phyloP scores from a whole-genome alignment of 2,888 invertebrate species.

The Eubasilissa splendida region DNA sequence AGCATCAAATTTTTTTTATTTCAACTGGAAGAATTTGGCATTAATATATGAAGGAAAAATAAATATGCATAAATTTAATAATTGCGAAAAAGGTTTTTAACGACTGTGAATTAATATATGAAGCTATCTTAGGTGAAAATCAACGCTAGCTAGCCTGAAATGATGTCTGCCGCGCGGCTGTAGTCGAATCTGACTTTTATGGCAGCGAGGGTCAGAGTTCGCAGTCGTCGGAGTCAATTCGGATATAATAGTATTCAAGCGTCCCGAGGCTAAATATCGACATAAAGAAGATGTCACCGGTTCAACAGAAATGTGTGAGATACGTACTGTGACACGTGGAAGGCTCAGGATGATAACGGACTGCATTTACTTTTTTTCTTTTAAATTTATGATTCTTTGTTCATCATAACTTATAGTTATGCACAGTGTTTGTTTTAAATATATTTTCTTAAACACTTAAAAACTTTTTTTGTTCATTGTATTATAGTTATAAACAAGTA shows the following conservation, averaged over 20 bases:
- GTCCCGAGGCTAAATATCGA: conserved; percentile 48
- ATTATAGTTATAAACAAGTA: too few relatives aligned
- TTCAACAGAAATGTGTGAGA: conserved; percentile 43
- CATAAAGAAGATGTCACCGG: conserved; percentile 58
- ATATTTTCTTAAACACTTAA: too few relatives aligned
- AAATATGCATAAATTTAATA: too few relatives aligned
- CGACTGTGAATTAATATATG: conserved; percentile 14
- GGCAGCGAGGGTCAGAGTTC: conserved; percentile 49
- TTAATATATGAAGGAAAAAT: too few relatives aligned
- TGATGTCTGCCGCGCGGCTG: neutral
- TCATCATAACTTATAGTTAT: too few relatives aligned
- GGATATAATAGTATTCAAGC: conserved; percentile 45
- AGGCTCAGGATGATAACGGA: neutral
- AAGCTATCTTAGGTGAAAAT: conserved; percentile 33
- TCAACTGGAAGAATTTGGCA: too few relatives aligned
- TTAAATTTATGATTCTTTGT: too few relatives aligned
- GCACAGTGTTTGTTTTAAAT: too few relatives aligned
- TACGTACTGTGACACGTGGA: neutral
- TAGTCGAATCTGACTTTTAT: neutral
- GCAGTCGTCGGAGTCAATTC: conserved; percentile 46
- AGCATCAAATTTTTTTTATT: too few relatives aligned
- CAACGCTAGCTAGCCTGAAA: conserved; percentile 2
- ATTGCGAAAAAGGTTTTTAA: neutral
- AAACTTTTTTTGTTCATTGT: too few relatives aligned
- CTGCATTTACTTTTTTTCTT: neutral